Conservation (phyloP, 2,113 vertebrate genomes). For the Gymnarchus niloticus region DNA sequence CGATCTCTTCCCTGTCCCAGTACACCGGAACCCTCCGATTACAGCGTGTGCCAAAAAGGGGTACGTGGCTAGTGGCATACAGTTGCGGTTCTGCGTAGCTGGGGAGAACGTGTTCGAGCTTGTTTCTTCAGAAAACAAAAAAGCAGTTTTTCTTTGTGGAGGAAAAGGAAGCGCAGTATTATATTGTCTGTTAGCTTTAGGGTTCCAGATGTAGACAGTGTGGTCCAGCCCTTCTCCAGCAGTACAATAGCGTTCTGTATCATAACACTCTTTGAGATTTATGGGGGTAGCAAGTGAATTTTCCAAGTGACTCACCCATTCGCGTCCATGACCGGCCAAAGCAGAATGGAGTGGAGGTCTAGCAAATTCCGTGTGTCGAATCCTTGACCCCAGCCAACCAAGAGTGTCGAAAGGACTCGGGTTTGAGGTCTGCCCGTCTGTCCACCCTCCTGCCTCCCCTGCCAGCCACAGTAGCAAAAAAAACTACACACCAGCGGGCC, state of each 20-base stretch:
- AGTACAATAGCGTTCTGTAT: neutral
- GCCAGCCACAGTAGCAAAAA: slow-evolving; percentile 17
- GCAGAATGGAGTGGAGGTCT: neutral
- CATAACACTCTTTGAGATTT: slow-evolving; percentile 8
- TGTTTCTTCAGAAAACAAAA: slow-evolving; percentile 28
- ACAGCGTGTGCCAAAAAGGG: slow-evolving; percentile 18
- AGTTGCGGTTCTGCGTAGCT: neutral
- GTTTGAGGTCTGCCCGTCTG: neutral
- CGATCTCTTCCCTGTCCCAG: neutral
- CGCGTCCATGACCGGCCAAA: neutral
- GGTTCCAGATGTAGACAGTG: slow-evolving; percentile 24
- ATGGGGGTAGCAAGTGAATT: slow-evolving; percentile 2
- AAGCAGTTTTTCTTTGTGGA: neutral
- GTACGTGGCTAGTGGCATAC: slow-evolving; percentile 24
- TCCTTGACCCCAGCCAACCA: neutral
- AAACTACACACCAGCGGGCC: slow-evolving; percentile 26
- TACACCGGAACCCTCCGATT: neutral
- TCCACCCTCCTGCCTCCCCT: neutral
- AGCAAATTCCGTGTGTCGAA: neutral
- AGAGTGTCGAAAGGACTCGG: slow-evolving; percentile 10
- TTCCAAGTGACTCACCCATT: slow-evolving; percentile 8
- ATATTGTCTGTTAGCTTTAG: slow-evolving; percentile 25
- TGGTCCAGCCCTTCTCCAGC: neutral
- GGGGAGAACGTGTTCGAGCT: slow-evolving; percentile 10
- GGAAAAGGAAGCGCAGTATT: slow-evolving; percentile 30